These are phyloP conservation scores for Subacronicta megacephala DNA, from an alignment of 2,888 invertebrate genomes.

Conservation along the genomic window DNA sequence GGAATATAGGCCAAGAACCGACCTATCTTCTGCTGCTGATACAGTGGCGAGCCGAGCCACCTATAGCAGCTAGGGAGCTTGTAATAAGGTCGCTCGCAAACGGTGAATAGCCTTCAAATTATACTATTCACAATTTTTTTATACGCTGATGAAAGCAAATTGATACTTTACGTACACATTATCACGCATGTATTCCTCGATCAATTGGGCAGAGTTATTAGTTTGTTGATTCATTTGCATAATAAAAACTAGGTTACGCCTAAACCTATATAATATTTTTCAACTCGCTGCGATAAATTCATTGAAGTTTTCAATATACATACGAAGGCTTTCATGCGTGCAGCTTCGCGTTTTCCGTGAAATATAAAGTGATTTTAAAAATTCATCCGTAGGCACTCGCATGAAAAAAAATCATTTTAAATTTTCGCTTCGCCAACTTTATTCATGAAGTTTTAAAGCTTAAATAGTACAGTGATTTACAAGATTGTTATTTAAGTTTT, in stretches of 20 bases:
- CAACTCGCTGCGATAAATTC: slow-evolving; percentile 6
- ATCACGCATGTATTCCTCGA: too few relatives aligned
- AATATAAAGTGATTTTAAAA: slow-evolving; percentile 42
- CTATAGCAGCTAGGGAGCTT: slow-evolving; percentile 69
- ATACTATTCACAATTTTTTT: slow-evolving; percentile 60
- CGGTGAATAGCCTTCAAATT: slow-evolving; percentile 63
- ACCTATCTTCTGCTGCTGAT: slow-evolving; percentile 82
- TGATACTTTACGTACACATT: slow-evolving; percentile 2
- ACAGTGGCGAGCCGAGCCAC: slow-evolving; percentile 75
- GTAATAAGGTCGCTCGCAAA: slow-evolving; percentile 73
- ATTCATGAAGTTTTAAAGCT: slow-evolving; percentile 45
- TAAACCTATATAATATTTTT: slow-evolving; percentile 17
- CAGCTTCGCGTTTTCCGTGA: slow-evolving; percentile 18
- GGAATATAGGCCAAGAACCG: slow-evolving; percentile 88
- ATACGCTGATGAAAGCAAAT: slow-evolving; percentile 53
- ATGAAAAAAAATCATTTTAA: slow-evolving; percentile 40
- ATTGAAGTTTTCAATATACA: slow-evolving; percentile 28
- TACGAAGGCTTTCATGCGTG: slow-evolving; percentile 34
- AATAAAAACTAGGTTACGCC: slow-evolving; percentile 12
- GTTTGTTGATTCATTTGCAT: too few relatives aligned
- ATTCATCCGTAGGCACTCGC: slow-evolving; percentile 23
- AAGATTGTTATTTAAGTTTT: slow-evolving; percentile 34
- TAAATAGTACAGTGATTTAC: slow-evolving; percentile 36
- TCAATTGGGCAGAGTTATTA: too few relatives aligned
- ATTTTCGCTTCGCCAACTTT: slow-evolving; percentile 40